These are phyloP conservation scores for Pelecanoides urinatrix DNA, from an alignment of 2,113 vertebrate species.

Conservation along the genomic window DNA sequence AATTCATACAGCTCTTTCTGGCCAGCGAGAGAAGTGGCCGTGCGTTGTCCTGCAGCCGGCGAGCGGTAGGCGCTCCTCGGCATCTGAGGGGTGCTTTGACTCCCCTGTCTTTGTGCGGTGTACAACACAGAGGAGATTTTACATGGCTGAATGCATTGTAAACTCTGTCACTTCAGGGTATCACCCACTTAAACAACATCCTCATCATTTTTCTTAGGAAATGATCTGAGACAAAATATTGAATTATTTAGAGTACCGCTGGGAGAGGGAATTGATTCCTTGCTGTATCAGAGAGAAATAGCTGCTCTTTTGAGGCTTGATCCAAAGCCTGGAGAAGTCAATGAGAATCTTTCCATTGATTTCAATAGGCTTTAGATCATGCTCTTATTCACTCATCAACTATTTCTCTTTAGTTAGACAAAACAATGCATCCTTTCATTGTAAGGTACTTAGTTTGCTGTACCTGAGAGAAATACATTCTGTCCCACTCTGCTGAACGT, in stretches of 20 bases:
- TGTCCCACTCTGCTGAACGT: neutral
- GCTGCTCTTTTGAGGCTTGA: slow-evolving; percentile 62
- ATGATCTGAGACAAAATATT: slow-evolving; percentile 66
- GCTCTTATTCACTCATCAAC: slow-evolving; percentile 26
- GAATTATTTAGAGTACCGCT: slow-evolving; percentile 63
- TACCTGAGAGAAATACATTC: neutral
- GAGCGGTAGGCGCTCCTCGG: neutral
- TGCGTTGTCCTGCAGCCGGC: neutral
- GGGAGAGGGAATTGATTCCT: slow-evolving; percentile 64
- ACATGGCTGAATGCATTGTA: neutral
- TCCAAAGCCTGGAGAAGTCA: slow-evolving; percentile 55
- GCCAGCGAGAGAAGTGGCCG: accelerated
- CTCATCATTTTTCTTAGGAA: slow-evolving; percentile 61
- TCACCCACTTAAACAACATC: slow-evolving; percentile 50
- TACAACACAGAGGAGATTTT: neutral
- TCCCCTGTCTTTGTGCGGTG: neutral
- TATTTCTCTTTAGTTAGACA: slow-evolving; percentile 20
- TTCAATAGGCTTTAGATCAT: slow-evolving; percentile 46
- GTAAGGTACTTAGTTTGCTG: neutral
- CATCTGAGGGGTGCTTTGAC: neutral
- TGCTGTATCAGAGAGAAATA: slow-evolving; percentile 58
- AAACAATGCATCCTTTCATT: slow-evolving; percentile 37
- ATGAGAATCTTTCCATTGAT: slow-evolving; percentile 52
- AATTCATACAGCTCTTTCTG: neutral
- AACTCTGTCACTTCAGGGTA: slow-evolving; percentile 57